Base-by-base conservation (phyloP, 2,888 invertebrate genomes). In the Pseudolycoriella hygida region DNA sequence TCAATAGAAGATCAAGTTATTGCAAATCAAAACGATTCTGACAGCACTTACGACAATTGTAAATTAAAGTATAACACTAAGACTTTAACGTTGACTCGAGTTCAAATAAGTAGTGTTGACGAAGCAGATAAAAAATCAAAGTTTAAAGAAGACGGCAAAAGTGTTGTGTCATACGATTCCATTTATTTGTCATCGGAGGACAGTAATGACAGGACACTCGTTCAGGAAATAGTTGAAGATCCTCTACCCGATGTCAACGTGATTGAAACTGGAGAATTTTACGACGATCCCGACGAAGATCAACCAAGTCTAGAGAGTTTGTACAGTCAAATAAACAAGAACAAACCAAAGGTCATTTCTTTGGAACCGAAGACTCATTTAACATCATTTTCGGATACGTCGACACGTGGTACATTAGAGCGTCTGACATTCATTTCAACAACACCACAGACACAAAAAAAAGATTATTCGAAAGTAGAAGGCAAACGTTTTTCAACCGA, bases 301-400 rank as follows among this genome's bases (percentile, higher is more conserved):
- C 41, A 49, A 17, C 48, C 50, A 40, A 46, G 44, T 44, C 47
- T 51, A 30, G 52, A 53, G 34, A 49, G 47, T 14, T 43, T 51
- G 3, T 53, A 53, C 20, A 50, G 50, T 42, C 48, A 69, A 67
- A 41, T 61, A 60, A 25, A 8, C 25, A 25, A 25, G 8, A 25
- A 72, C 71, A 69, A 70, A 55, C 72, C 73, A 39, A 72, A 72
- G 52, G 72, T 73, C 25, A 67, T 72, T 43, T 66, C 70, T 4
- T 2, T 25, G 1, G 71, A 64, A 60, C 41, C 47, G 42, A 51
- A 50, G 47, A 57, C 62, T 6, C 63, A 63, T 44, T 52, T 60
- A 4, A 60, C 58, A 46, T 51, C 57, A 18, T 52, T 56, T 44
- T 53, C 56, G 0, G 57, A 58, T 43, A 55, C 54, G 6, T 46